Base-by-base conservation (phyloP, 2,113 vertebrate species). In the Sceloporus undulatus region DNA sequence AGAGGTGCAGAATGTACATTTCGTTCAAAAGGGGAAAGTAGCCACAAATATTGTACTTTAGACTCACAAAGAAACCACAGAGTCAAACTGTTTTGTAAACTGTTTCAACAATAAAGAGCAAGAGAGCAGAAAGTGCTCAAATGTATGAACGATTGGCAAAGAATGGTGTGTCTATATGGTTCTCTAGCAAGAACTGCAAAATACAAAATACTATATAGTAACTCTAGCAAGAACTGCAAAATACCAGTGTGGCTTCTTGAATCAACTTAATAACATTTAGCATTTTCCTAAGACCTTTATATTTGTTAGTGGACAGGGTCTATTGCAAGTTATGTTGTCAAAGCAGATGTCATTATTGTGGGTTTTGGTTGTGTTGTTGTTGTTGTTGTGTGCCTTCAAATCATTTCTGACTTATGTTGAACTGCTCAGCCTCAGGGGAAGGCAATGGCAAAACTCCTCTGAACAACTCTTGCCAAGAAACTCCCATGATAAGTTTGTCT, bases 291-390 rank as follows among this genome's bases (percentile, higher is more conserved):
- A 86, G 40, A 42, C 38, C 6, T 65, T 76, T 18, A 7, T 59
- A 52, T 86, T 70, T 52, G 10, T 3, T 70, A 25, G 11, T 18
- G 42, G 59, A 5, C 29, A 70, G 54, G 59, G 52, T 68, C 66
- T 89, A 34, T 3, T 84, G 91, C 87, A 90, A 54, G 48, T 71
- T 85, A 79, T 11, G 16, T 77, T 89, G 27, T 40, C n/a, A 70
- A 62, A 78, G 25, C 21, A 74, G 54, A 79, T 27, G 29, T 48
- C 79, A 71, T 62, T 5, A 7, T 25, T 84, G 18, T 42, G 27
- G 4, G 88, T 91, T 87, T 25, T 84, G 59, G 59, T 62, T 87
- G 29, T 85, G 59, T 62, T 87, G 29, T 85, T 48, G 4, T 48
- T 87, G 29, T 85, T 48, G 4, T 48, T 48, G 48, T 48, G 48